Percentiles rank a stretch among this genome's conserved stretches.
These are phyloP conservation scores for Dromas ardeola DNA, from an alignment of 2,113 vertebrate species.

Conservation along the genomic window DNA sequence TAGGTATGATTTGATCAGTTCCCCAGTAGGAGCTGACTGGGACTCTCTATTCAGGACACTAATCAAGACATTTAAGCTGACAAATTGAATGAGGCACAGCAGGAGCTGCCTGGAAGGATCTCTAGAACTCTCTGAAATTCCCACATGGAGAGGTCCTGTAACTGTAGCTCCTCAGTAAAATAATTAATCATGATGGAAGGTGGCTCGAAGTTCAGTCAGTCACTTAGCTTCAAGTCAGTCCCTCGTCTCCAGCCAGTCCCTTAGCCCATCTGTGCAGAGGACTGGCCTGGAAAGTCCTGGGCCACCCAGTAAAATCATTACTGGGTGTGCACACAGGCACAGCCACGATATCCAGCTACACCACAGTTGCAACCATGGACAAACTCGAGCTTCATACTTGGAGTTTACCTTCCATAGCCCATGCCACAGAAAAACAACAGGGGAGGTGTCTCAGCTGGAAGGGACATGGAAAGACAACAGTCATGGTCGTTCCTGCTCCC, in stretches of 20 bases:
- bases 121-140: background rate
- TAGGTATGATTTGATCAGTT: background rate
- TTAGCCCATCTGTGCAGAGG: background rate
- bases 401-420: background rate
- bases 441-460: background rate
- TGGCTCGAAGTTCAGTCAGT: background rate
- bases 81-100: background rate
- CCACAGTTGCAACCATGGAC: rapidly evolving
- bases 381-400: background rate
- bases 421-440: background rate
- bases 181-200: background rate
- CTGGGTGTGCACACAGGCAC: background rate
- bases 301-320: background rate
- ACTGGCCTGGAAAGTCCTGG: background rate
- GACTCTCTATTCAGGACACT: background rate
- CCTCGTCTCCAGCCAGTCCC: background rate
- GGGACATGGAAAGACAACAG: background rate
- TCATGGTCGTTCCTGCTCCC: background rate
- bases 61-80: conserved; percentile 13
- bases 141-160: background rate
- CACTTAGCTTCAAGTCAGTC: background rate
- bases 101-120: background rate
- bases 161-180: background rate
- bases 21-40: background rate
- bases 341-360: background rate